These are phyloP conservation scores for Eupristina koningsbergeri DNA, from an alignment of 1,140 invertebrate species.

Conservation along the genomic window DNA sequence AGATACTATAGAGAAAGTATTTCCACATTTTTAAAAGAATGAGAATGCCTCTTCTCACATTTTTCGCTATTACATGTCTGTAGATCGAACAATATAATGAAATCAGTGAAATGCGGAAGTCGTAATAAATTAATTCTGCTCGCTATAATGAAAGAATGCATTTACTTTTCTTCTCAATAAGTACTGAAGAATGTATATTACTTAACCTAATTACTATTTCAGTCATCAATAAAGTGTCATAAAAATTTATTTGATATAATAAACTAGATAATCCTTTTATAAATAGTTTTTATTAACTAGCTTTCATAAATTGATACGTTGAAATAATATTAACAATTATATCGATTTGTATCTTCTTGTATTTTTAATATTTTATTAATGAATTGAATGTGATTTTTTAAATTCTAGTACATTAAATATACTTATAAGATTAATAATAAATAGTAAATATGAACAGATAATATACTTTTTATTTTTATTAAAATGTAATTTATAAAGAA, in stretches of 20 bases:
- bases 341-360: background rate
- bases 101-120: slow-evolving; percentile 61
- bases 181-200: background rate
- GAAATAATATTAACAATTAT: background rate
- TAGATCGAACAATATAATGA: slow-evolving; percentile 54
- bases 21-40: background rate
- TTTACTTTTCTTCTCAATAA: background rate
- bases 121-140: slow-evolving; percentile 50
- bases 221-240: background rate
- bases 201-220: background rate
- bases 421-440: no score
- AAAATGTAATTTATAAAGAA: no score
- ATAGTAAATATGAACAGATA: no score
- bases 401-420: no score
- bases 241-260: background rate
- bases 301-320: background rate
- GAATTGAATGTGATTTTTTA: no score
- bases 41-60: slow-evolving; percentile 26
- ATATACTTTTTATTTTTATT: no score
- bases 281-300: background rate
- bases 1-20: slow-evolving; percentile 34
- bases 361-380: background rate
- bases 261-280: background rate
- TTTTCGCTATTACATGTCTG: slow-evolving; percentile 36
- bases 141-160: background rate